Evolutionary conservation across 2,797 vertebrate genomes (phyloP).

Genomic region (Sus cebifrons): DNA sequence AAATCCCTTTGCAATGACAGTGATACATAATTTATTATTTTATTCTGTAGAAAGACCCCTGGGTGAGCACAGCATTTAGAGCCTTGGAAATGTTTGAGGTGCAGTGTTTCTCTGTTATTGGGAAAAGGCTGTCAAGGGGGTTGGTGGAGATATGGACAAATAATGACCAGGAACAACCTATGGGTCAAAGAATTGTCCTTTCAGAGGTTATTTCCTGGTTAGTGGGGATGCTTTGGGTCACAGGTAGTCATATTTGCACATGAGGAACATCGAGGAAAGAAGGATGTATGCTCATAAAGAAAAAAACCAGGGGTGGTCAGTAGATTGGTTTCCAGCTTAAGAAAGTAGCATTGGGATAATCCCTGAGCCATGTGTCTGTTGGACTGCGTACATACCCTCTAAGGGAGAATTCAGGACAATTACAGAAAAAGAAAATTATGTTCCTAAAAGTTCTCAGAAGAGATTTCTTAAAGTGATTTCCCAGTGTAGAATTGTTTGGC

Average conservation of each 20-base stretch:
- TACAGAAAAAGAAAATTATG: not conserved
- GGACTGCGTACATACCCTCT: not conserved
- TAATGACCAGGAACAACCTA: not conserved
- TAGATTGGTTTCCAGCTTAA: not conserved
- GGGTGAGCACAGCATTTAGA: rapidly evolving
- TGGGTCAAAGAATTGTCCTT: not conserved
- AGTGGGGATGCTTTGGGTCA: not conserved
- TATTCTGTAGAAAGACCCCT: not conserved
- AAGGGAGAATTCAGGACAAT: slow-evolving; percentile 11
- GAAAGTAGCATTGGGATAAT: not conserved
- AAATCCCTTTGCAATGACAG: not conserved
- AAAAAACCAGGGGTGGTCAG: not conserved
- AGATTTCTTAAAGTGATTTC: not conserved
- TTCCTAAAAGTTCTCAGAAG: not conserved
- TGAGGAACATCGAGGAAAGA: not conserved
- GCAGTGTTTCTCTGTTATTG: not conserved
- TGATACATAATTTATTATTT: not conserved
- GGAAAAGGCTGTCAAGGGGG: not conserved
- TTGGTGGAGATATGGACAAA: not conserved
- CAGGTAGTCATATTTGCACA: not conserved
- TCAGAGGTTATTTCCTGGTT: not conserved
- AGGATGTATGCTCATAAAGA: not conserved
- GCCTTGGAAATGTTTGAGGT: not conserved
- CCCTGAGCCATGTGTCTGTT: not conserved
- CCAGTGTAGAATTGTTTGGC: not conserved